phyloP scores from a whole-genome alignment of 2,888 invertebrate genomes.

The Drosophila hamatofila region DNA sequence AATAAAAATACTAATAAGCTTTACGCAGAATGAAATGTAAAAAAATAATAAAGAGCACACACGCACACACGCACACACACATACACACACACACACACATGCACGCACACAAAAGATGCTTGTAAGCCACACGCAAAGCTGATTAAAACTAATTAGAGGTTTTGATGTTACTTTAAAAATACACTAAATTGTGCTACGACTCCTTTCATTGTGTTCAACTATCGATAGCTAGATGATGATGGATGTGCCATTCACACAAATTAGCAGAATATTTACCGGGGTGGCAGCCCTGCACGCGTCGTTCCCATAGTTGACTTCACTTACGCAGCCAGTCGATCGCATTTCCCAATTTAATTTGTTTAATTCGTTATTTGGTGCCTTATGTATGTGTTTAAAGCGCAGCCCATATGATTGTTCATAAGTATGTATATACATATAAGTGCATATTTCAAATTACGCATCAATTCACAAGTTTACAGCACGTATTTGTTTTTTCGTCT shows the following conservation, averaged over 20 bases:
- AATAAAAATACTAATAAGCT: slow-evolving; percentile 7
- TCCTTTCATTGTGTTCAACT: background rate
- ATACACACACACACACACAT: background rate
- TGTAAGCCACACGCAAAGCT: background rate
- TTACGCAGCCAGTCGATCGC: background rate
- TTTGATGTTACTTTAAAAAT: background rate
- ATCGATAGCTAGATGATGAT: background rate
- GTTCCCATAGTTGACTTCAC: background rate
- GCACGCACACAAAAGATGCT: background rate
- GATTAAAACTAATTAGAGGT: background rate
- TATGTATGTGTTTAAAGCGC: slow-evolving; percentile 1
- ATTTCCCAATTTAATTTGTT: background rate
- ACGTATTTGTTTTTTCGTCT: background rate
- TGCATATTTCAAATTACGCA: slow-evolving; percentile 12
- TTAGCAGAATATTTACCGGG: background rate
- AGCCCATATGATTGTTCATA: slow-evolving; percentile 16
- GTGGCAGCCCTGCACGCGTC: slow-evolving; percentile 25
- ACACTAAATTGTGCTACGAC: background rate
- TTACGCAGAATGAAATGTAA: slow-evolving; percentile 1
- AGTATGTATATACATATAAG: too few relatives aligned
- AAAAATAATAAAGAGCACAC: background rate
- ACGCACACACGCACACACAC: background rate
- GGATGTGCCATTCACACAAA: slow-evolving; percentile 21
- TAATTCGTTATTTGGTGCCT: background rate
- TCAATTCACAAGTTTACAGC: slow-evolving; percentile 5